Percentiles rank a stretch among this genome's conserved stretches.
phyloP scores from a whole-genome alignment of 2,888 invertebrate genomes.

The Galeruca laticollis region DNA sequence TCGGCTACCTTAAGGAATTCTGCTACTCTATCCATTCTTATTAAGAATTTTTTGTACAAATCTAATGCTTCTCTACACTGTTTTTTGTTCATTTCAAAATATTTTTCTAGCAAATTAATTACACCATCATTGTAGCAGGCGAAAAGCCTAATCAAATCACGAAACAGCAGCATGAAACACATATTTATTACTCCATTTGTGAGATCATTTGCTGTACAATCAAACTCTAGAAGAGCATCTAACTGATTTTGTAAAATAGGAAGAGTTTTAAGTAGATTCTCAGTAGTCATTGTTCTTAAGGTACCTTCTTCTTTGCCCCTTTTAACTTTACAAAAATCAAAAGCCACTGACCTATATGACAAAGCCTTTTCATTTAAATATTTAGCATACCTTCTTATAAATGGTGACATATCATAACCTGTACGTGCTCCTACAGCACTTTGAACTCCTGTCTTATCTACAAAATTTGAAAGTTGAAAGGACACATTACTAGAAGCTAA shows the following conservation, averaged over 20 bases:
- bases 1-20: slow-evolving; percentile 93
- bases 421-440: slow-evolving; percentile 81
- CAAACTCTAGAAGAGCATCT: slow-evolving; percentile 97
- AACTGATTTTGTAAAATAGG: slow-evolving; percentile 97
- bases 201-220: slow-evolving; percentile 96
- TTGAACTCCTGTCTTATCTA: slow-evolving; percentile 98
- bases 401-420: slow-evolving; percentile 98
- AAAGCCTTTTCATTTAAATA: slow-evolving; percentile 99
- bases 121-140: slow-evolving; percentile 99
- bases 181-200: slow-evolving; percentile 97
- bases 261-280: slow-evolving; percentile 96
- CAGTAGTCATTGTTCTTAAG: slow-evolving; percentile 96
- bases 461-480: slow-evolving; percentile 97
- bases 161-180: slow-evolving; percentile 98
- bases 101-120: slow-evolving; percentile 98
- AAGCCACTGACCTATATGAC: slow-evolving; percentile 98
- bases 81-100: slow-evolving; percentile 99
- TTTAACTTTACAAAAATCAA: slow-evolving; percentile 99
- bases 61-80: slow-evolving; percentile 98
- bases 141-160: slow-evolving; percentile 97
- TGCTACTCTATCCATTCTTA: slow-evolving; percentile 98
- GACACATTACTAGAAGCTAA: slow-evolving; percentile 99
- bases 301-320: slow-evolving; percentile 99
- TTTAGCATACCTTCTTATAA: slow-evolving; percentile 98
- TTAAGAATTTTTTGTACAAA: slow-evolving; percentile 98